phyloP scores from a whole-genome alignment of 1,140 invertebrate genomes.

The Macrobrachium nipponense region DNA sequence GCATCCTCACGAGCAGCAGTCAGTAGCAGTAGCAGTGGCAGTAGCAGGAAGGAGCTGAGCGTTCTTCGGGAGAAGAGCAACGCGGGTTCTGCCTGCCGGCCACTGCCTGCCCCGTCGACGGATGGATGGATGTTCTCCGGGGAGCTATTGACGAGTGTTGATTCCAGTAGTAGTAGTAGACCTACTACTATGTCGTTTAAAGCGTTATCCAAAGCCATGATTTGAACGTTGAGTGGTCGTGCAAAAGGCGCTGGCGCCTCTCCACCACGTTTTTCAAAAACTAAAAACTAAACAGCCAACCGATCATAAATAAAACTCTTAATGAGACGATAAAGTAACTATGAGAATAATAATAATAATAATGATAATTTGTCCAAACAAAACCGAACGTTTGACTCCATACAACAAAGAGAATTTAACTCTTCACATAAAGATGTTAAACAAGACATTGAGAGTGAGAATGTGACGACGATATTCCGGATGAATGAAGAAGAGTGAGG shows the following conservation, averaged over 20 bases:
- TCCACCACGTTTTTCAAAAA: too few relatives aligned
- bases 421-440: slow-evolving; percentile 29
- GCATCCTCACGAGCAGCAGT: too few relatives aligned
- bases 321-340: slow-evolving; percentile 31
- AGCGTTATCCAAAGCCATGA: slow-evolving; percentile 17
- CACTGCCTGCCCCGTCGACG: not conserved
- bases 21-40: too few relatives aligned
- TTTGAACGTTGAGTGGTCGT: not conserved
- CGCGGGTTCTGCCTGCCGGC: not conserved
- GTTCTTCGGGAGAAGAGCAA: too few relatives aligned
- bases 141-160: too few relatives aligned
- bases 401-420: slow-evolving; percentile 27
- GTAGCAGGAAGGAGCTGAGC: too few relatives aligned
- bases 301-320: not conserved
- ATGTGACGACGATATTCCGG: not conserved
- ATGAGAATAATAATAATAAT: slow-evolving; percentile 48
- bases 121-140: not conserved
- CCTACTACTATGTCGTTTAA: not conserved
- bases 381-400: slow-evolving; percentile 22
- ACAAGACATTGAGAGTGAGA: slow-evolving; percentile 22
- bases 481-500: slow-evolving; percentile 1
- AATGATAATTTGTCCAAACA: slow-evolving; percentile 39
- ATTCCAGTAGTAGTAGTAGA: too few relatives aligned
- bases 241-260: too few relatives aligned
- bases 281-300: slow-evolving; percentile 22